These are phyloP conservation scores for Drosophila asahinai DNA, from an alignment of 1,140 invertebrate species.

Conservation along the genomic window DNA sequence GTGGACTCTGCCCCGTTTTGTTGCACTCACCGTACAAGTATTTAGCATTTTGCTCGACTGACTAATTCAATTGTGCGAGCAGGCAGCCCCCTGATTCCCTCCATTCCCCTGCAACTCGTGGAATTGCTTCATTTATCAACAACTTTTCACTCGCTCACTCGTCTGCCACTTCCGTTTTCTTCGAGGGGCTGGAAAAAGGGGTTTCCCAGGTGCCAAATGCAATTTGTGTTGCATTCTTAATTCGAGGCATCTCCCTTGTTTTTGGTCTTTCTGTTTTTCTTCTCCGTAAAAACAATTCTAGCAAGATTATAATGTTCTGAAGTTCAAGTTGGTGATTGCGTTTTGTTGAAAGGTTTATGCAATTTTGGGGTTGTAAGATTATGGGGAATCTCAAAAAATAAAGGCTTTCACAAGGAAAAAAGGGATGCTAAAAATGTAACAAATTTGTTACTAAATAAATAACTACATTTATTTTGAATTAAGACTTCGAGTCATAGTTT, in stretches of 20 bases:
- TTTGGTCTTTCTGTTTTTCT: neutral
- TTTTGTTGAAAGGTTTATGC: conserved; percentile 42
- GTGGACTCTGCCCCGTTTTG: conserved; percentile 50
- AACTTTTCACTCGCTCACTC: conserved; percentile 65
- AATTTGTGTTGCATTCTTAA: conserved; percentile 83
- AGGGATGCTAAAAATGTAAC: too few species aligned
- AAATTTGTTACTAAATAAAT: too few species aligned
- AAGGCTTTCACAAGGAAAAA: neutral
- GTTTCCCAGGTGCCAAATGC: conserved; percentile 74
- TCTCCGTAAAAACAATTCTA: neutral
- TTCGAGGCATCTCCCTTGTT: conserved; percentile 37
- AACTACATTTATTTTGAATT: neutral
- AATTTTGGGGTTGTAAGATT: neutral
- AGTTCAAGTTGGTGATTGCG: conserved; percentile 58
- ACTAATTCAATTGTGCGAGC: conserved; percentile 73
- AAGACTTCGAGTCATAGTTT: neutral
- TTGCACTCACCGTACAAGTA: conserved; percentile 31
- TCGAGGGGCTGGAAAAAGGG: neutral
- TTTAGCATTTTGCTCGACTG: conserved; percentile 58
- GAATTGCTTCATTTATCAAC: conserved; percentile 72
- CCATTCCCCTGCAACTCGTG: neutral
- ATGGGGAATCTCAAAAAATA: too few species aligned
- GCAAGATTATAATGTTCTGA: conserved; percentile 39
- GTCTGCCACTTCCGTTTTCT: conserved; percentile 51
- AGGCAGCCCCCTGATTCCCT: conserved; percentile 19